phyloP scores from a whole-genome alignment of 2,888 invertebrate species.

The Scaptomyza parva region DNA sequence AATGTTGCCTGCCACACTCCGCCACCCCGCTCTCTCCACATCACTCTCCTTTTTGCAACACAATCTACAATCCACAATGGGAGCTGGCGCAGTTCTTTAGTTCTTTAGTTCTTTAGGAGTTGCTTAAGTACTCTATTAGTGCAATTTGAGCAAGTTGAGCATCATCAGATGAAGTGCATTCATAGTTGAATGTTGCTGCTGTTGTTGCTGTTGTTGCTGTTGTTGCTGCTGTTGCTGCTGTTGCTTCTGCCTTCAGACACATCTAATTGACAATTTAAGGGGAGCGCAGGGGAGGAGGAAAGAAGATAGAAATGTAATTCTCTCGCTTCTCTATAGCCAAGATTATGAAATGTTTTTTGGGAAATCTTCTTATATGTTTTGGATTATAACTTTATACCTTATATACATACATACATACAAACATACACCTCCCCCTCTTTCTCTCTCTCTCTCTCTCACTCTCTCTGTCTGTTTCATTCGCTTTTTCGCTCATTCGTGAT shows the following conservation, averaged over 20 bases:
- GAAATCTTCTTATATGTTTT: too few relatives aligned
- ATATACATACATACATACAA: too few relatives aligned
- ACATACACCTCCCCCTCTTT: background rate
- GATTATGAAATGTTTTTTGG: too few relatives aligned
- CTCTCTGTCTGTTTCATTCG: conserved; percentile 3
- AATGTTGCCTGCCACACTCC: conserved; percentile 46
- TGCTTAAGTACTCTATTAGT: conserved; percentile 76
- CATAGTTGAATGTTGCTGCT: conserved; percentile 1
- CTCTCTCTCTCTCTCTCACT: background rate
- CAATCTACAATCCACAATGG: conserved; percentile 2
- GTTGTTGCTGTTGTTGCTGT: conserved; percentile 1
- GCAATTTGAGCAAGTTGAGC: conserved; percentile 54
- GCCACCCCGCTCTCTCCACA: background rate
- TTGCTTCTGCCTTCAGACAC: conserved; percentile 1
- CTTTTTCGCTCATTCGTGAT: conserved; percentile 53
- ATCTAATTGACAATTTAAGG: conserved; percentile 40
- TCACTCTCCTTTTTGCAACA: too few relatives aligned
- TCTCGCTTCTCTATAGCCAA: too few relatives aligned
- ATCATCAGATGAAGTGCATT: conserved; percentile 37
- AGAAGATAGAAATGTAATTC: too few relatives aligned
- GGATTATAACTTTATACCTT: too few relatives aligned
- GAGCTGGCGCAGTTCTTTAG: too few relatives aligned
- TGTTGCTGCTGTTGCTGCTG: background rate
- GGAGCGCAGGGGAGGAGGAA: background rate
- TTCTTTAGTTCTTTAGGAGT: conserved; percentile 26